These are phyloP conservation scores for Tauraco erythrolophus DNA, from an alignment of 2,113 vertebrate species.

Conservation along the genomic window DNA sequence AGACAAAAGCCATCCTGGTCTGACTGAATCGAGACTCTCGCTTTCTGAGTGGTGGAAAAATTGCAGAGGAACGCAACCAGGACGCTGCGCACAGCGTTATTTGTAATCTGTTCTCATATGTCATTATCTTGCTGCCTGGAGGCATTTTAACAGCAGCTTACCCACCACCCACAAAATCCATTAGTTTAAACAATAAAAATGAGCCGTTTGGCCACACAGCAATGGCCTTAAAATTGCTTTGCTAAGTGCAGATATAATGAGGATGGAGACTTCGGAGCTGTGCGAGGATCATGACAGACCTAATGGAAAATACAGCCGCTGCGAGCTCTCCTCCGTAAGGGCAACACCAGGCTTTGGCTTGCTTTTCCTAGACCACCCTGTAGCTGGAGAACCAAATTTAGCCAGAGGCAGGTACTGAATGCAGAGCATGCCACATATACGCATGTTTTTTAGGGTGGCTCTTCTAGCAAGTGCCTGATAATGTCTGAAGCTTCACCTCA, in stretches of 20 bases:
- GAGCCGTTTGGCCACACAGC: background rate
- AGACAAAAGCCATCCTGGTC: background rate
- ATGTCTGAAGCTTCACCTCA: background rate
- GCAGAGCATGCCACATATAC: rapidly evolving
- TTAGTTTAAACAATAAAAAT: constrained; percentile 62
- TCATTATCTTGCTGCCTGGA: background rate
- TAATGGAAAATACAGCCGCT: background rate
- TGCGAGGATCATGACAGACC: background rate
- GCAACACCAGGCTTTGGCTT: background rate
- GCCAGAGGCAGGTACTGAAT: background rate
- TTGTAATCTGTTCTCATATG: constrained; percentile 10
- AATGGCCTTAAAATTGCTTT: constrained; percentile 13
- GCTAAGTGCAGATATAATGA: background rate
- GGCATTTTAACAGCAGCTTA: constrained; percentile 56
- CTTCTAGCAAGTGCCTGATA: background rate
- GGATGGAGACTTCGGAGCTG: background rate
- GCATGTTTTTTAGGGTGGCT: background rate
- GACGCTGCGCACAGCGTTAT: background rate
- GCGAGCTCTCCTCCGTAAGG: background rate
- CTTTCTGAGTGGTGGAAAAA: background rate
- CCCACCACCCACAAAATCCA: constrained; percentile 32
- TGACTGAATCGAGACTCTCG: rapidly evolving
- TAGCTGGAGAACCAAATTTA: background rate
- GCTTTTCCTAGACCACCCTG: background rate
- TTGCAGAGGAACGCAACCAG: background rate